Base-by-base conservation (phyloP, 2,113 vertebrate genomes). In the Morone chrysops region DNA sequence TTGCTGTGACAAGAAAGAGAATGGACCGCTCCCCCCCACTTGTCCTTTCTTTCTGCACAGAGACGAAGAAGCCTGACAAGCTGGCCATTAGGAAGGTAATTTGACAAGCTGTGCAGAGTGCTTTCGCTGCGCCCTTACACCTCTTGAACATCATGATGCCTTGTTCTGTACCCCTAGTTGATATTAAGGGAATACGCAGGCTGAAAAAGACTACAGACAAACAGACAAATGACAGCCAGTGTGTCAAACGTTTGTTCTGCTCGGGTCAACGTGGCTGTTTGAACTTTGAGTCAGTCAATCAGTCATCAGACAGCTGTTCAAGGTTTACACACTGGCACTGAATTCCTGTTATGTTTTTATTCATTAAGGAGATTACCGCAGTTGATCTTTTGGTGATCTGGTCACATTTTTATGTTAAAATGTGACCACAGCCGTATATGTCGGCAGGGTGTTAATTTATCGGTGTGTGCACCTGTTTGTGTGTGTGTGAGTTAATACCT, bases 41-140 rank as follows among this genome's bases (percentile, higher is more conserved):
- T 90, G 83, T 92, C 86, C 88, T 90, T 86, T 89, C 81, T 91
- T 89, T 89, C 76, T 78, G 66, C 82, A 57, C 79, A 51, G 67
- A 91, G 81, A 86, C 48, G 61, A 88, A 77, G 80, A 63, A 31
- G 89, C 85, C 92, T 92, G 92, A 92, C 92, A 94, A 90, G 91
- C 88, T 84, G 81, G 85, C 88, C 91, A 93, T 94, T 94, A 93
- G 90, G 82, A 86, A 81, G 81, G 89, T 93, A 93, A 94, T 94
- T 94, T 93, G 78, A 93, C 83, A 90, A 93, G 90, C 91, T 89
- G 84, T 66, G 81, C 68, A 25, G 88, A 92, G 94, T 88, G 91
- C 87, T 90, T 92, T 90, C 38, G 25, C 74, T 65, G 70, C 66
- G 48, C 77, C 92, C 84, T 89, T 80, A 88, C 85, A 89, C 90